Evolutionary conservation across 1,140 invertebrate species (phyloP).

Genomic region (Amphibalanus amphitrite): DNA sequence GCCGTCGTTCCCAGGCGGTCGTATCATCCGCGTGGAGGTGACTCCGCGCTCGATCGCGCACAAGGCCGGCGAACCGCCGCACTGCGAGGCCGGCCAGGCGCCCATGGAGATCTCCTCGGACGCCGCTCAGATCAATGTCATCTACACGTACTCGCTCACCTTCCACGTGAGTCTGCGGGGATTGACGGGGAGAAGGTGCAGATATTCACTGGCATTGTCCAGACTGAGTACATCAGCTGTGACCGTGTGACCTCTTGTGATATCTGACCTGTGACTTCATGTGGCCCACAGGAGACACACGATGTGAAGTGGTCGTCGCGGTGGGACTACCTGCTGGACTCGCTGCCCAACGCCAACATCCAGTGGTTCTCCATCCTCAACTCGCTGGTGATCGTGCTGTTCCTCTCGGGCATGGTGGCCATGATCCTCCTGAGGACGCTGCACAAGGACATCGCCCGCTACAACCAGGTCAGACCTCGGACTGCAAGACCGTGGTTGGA

Average conservation of each 20-base stretch:
- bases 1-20: conserved; percentile 10
- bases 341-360: conserved; percentile 95
- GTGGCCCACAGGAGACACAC: conserved; percentile 47
- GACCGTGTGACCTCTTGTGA: too few relatives aligned
- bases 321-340: conserved; percentile 98
- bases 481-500: not conserved
- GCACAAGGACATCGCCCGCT: conserved; percentile 95
- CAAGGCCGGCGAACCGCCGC: conserved; percentile 24
- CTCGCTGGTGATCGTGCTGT: conserved; percentile 71
- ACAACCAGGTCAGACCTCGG: conserved; percentile 61
- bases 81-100: conserved; percentile 8
- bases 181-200: too few relatives aligned
- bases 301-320: conserved; percentile 92
- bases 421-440: conserved; percentile 96
- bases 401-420: conserved; percentile 94
- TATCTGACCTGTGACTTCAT: too few relatives aligned
- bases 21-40: conserved; percentile 47
- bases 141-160: conserved; percentile 71
- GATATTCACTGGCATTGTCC: too few relatives aligned
- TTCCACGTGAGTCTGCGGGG: conserved; percentile 50
- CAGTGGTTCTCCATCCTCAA: conserved; percentile 96
- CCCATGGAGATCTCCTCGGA: conserved; percentile 15
- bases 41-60: conserved; percentile 62
- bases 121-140: conserved; percentile 34
- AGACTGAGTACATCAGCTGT: too few relatives aligned